These are phyloP conservation scores for Drosophila merina DNA, from an alignment of 2,888 invertebrate species.

Conservation along the genomic window DNA sequence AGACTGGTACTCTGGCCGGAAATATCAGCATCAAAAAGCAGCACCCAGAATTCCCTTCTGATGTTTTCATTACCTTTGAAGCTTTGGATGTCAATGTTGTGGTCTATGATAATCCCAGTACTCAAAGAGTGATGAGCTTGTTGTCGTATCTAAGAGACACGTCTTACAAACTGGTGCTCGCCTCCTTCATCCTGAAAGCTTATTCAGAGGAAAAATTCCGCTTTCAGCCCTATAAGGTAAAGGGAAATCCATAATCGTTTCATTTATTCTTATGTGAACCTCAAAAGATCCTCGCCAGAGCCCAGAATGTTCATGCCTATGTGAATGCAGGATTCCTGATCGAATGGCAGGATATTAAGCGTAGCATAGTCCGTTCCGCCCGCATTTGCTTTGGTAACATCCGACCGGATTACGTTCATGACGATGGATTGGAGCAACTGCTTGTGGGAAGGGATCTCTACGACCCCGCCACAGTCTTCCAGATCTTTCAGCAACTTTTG, in stretches of 20 bases:
- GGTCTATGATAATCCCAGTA: constrained; percentile 70
- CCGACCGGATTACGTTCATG: constrained; percentile 85
- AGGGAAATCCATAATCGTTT: no score
- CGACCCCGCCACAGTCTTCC: constrained; percentile 76
- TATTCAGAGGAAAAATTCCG: no score
- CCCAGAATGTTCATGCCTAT: constrained; percentile 91
- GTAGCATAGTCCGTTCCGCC: constrained; percentile 77
- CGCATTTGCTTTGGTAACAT: constrained; percentile 89
- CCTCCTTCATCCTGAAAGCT: constrained; percentile 86
- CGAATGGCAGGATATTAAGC: constrained; percentile 76
- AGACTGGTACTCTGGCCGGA: constrained; percentile 88
- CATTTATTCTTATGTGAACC: no score
- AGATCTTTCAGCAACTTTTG: constrained; percentile 85
- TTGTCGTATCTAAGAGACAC: constrained; percentile 87
- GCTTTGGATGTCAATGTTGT: constrained; percentile 73
- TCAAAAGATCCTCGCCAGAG: constrained; percentile 90
- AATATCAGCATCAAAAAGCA: constrained; percentile 89
- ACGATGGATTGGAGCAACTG: constrained; percentile 85
- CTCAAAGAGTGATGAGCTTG: constrained; percentile 84
- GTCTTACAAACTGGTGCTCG: constrained; percentile 87
- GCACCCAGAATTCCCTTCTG: constrained; percentile 89
- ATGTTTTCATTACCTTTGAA: constrained; percentile 86
- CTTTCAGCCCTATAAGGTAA: no score
- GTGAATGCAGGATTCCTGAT: constrained; percentile 91
- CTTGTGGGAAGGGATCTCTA: constrained; percentile 84